These are phyloP conservation scores for Acrossocheilus wenchowensis DNA, from an alignment of 2,797 vertebrate genomes.

Conservation along the genomic window DNA sequence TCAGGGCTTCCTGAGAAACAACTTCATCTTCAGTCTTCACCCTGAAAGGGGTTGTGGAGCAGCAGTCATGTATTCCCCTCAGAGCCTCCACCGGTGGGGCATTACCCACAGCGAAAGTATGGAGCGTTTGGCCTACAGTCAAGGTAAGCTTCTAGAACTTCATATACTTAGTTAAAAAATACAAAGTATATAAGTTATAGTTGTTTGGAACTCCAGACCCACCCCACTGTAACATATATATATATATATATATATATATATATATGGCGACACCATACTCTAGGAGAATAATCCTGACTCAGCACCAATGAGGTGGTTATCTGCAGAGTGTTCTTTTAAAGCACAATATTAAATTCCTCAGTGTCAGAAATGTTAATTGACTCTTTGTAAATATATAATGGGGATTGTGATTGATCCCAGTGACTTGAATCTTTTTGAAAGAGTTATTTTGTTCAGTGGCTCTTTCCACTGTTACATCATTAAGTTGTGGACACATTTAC, in stretches of 20 bases:
- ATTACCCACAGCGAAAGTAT: constrained; percentile 84
- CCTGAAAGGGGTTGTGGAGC: neutral
- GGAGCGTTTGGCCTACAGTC: constrained; percentile 81
- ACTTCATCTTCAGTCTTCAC: constrained; percentile 2
- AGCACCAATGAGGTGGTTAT: neutral
- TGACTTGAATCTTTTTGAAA: neutral
- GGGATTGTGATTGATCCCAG: neutral
- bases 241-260: too few relatives aligned
- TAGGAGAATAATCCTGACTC: constrained; percentile 9
- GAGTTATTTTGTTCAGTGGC: neutral
- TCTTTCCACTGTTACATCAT: neutral
- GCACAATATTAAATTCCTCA: neutral
- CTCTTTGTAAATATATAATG: neutral
- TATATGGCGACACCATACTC: neutral
- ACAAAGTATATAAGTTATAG: too few relatives aligned
- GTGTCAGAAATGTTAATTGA: neutral
- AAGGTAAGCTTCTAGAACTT: constrained; percentile 69
- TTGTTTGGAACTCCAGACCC: neutral
- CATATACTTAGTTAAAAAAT: neutral
- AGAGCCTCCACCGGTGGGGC: constrained; percentile 84
- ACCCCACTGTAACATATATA: neutral
- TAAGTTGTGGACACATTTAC: neutral
- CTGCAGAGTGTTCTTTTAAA: neutral
- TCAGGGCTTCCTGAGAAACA: constrained; percentile 8
- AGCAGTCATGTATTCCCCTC: constrained; percentile 80